Conservation (phyloP, 2,888 invertebrate species). For the Habroteleia sp. region DNA sequence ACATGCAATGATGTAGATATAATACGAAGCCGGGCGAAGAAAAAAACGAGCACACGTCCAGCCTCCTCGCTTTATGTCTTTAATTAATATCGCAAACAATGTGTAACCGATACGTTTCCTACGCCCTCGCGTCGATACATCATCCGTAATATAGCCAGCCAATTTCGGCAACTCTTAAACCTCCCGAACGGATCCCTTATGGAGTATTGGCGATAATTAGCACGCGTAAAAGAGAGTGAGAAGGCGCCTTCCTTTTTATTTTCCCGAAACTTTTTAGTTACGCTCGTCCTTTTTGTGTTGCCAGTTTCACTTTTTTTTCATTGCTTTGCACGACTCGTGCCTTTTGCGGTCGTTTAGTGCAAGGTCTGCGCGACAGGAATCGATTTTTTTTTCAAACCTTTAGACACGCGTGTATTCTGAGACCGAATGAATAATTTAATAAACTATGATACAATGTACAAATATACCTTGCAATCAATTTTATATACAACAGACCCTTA, state of each 20-base stretch:
- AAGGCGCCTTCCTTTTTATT: slow-evolving; percentile 49
- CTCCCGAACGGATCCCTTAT: slow-evolving; percentile 55
- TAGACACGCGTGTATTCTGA: slow-evolving; percentile 19
- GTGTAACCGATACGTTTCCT: slow-evolving; percentile 59
- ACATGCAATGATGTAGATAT: slow-evolving; percentile 44
- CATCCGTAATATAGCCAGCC: slow-evolving; percentile 47
- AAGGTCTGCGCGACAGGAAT: slow-evolving; percentile 41
- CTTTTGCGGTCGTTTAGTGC: slow-evolving; percentile 22
- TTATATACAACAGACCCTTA: too few species aligned
- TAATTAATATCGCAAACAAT: slow-evolving; percentile 65
- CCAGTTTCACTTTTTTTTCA: slow-evolving; percentile 11
- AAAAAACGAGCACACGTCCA: slow-evolving; percentile 57
- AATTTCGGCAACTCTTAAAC: slow-evolving; percentile 40
- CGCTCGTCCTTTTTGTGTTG: slow-evolving; percentile 9
- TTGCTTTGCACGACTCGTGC: slow-evolving; percentile 4
- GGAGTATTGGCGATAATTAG: slow-evolving; percentile 61
- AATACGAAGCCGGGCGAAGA: slow-evolving; percentile 14
- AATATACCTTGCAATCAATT: slow-evolving; percentile 44
- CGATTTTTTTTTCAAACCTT: slow-evolving; percentile 47
- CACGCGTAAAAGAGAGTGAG: slow-evolving; percentile 52
- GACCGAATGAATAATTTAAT: slow-evolving; percentile 40
- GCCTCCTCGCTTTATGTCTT: slow-evolving; percentile 46
- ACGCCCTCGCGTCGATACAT: slow-evolving; percentile 62
- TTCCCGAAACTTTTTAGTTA: slow-evolving; percentile 27
- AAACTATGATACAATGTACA: slow-evolving; percentile 30